A percentile compares a stretch with the other conserved stretches of the same genome.
Conservation (phyloP, 2,113 vertebrate genomes). For the Andinoacara biseriatus region DNA sequence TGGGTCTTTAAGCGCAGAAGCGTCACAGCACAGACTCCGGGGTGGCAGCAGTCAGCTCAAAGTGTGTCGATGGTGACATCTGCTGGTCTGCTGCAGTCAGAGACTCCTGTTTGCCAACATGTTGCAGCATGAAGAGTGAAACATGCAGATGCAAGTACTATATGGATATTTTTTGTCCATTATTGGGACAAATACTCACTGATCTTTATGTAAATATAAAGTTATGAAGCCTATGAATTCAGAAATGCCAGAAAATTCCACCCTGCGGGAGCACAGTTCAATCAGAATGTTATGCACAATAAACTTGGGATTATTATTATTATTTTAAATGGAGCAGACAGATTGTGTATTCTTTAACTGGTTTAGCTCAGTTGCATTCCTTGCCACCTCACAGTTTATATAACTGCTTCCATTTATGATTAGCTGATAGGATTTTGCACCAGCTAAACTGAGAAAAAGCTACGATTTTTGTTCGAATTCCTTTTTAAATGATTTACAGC, state of each 20-base stretch:
- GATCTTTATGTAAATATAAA: not conserved
- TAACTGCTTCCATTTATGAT: not conserved
- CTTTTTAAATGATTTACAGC: not conserved
- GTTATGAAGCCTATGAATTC: not conserved
- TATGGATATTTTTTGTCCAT: too few relatives aligned
- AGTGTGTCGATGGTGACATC: slow-evolving; percentile 73
- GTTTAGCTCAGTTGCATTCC: fast-evolving
- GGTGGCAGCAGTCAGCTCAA: not conserved
- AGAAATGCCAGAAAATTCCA: not conserved
- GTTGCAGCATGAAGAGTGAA: not conserved
- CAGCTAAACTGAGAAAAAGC: not conserved
- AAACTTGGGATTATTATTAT: not conserved
- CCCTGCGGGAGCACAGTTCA: fast-evolving
- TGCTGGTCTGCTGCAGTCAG: slow-evolving; percentile 60
- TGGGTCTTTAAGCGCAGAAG: not conserved
- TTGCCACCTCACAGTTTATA: not conserved
- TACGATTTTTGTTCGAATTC: not conserved
- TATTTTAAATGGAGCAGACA: fast-evolving
- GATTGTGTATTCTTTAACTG: not conserved
- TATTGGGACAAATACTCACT: not conserved
- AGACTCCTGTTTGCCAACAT: not conserved
- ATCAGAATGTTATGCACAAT: not conserved
- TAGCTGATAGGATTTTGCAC: not conserved
- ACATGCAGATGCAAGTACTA: not conserved
- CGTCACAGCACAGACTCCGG: not conserved